Evolutionary conservation across 2,113 vertebrate species (phyloP).

Genomic region (Nesogale talazaci): DNA sequence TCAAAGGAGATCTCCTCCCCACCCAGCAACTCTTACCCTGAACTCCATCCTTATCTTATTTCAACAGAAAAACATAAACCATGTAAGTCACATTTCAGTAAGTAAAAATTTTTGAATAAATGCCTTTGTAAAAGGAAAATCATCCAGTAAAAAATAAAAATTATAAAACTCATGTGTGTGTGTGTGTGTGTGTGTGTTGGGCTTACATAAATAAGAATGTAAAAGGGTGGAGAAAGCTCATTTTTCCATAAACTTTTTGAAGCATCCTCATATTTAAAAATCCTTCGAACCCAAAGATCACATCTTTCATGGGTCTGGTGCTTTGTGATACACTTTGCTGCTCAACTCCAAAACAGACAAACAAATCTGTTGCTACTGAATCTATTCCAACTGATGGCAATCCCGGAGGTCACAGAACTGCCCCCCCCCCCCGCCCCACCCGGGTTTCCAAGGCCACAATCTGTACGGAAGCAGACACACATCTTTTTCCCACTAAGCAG

Average conservation of each 20-base stretch:
- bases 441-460: neutral
- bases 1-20: neutral
- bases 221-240: too few relatives aligned
- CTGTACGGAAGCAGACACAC: neutral
- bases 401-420: neutral
- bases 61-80: neutral
- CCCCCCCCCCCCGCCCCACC: too few relatives aligned
- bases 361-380: neutral
- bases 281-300: constrained; percentile 35
- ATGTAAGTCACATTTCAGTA: neutral
- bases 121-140: neutral
- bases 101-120: constrained; percentile 30
- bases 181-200: neutral
- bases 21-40: neutral
- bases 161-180: neutral
- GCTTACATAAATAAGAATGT: constrained; percentile 20
- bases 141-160: neutral
- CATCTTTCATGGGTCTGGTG: constrained; percentile 1
- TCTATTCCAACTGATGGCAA: neutral
- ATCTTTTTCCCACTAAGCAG: neutral
- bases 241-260: too few relatives aligned
- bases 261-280: constrained; percentile 1
- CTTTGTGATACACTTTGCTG: constrained; percentile 22
- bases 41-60: neutral
- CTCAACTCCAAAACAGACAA: neutral